Base-by-base conservation (phyloP, 2,797 vertebrate species). In the Mus spretus region DNA sequence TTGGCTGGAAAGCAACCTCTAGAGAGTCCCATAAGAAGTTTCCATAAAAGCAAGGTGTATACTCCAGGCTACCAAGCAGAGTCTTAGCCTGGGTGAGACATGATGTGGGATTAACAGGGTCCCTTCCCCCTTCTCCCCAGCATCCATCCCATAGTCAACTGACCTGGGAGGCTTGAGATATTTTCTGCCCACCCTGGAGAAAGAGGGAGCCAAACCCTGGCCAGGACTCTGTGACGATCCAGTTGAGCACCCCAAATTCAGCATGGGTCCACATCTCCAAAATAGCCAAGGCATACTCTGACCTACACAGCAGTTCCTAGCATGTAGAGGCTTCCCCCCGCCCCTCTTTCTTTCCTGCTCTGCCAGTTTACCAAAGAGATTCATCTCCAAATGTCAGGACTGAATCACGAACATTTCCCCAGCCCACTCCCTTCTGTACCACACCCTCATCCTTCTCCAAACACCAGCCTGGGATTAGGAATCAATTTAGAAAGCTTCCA, bases 301-400 rank as follows among this genome's bases (percentile, higher is more conserved):
- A 47, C 75, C 94, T 24, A 1, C 44, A 59, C 22, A 13, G 74
- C 6, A n/a, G 20, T n/a, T 57, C 9, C 19, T 6, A 34, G 59
- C 78, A 20, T 14, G 6, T 1, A 7, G 31, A 17, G 19, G 19
- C 37, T 40, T 40, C 37, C 37, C 37, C 37, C 37, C 37, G 37
- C 2, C 37, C 37, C 37, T 83, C 40, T 20, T 55, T 37, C 78
- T 88, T 55, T 26, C 40, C 82, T 50, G 65, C 14, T 0, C 22
- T 14, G 11, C 83, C 89, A 67, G 50, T 65, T 87, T 92, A 47
- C 87, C 83, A n/a, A 61, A 94, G 82, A 94, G 53, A 83, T 89
- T 91, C 59, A 77, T 59, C 44, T 72, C 77, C 89, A 89, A 83
- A 86, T 70, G 83, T 83, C 95, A 77, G 13, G 26, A 34, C 53